phyloP scores from a whole-genome alignment of 2,797 vertebrate species.

The Streptopelia turtur region DNA sequence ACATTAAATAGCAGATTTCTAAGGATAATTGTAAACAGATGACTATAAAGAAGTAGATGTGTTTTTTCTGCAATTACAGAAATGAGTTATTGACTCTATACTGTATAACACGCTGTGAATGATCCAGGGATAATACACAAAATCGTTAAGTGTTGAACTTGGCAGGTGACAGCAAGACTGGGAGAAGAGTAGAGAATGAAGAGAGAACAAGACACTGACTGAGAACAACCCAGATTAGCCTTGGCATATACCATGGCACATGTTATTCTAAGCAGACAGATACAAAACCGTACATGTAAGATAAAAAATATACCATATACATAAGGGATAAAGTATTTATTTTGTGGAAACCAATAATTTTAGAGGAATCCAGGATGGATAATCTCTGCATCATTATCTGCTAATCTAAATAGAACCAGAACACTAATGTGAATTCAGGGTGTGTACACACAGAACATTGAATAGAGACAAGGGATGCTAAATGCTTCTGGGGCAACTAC shows the following conservation, averaged over 20 bases:
- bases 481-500: background rate
- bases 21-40: background rate
- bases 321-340: background rate
- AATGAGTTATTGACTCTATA: background rate
- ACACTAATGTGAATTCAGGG: background rate
- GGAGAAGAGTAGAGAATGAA: background rate
- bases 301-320: background rate
- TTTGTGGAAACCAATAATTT: background rate
- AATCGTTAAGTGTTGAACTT: background rate
- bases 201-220: background rate
- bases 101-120: background rate
- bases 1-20: background rate
- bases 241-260: background rate
- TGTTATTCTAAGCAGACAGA: background rate
- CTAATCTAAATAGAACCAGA: background rate
- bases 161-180: background rate
- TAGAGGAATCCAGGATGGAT: background rate
- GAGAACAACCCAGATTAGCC: background rate
- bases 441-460: background rate
- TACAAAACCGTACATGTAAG: fast-evolving
- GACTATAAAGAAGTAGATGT: background rate
- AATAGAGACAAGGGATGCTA: background rate
- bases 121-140: background rate
- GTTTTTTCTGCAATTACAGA: background rate
- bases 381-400: background rate